These are phyloP conservation scores for Mycalesis mineus DNA, from an alignment of 2,888 invertebrate genomes.

Conservation along the genomic window DNA sequence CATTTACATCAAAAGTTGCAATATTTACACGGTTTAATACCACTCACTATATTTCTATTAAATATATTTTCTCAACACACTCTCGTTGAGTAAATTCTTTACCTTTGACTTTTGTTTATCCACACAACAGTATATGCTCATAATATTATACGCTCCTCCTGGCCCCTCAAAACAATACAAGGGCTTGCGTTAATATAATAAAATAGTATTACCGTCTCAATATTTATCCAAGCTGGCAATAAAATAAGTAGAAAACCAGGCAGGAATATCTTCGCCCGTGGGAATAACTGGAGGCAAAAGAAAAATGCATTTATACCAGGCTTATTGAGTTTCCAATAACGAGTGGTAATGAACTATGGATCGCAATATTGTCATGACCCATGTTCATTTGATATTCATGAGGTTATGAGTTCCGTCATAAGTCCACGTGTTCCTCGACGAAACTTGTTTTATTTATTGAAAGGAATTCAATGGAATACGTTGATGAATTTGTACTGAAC, in stretches of 20 bases:
- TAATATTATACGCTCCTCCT: background rate
- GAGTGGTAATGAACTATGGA: conserved; percentile 54
- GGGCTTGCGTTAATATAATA: conserved; percentile 39
- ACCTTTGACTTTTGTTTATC: too few relatives aligned
- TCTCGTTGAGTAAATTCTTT: too few relatives aligned
- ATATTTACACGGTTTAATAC: too few relatives aligned
- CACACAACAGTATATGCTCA: background rate
- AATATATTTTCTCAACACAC: too few relatives aligned
- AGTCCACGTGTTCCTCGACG: conserved; percentile 35
- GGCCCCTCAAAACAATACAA: conserved; percentile 28
- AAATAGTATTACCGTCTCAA: conserved; percentile 35
- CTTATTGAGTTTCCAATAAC: conserved; percentile 61
- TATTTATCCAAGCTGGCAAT: conserved; percentile 46
- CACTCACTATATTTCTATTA: too few relatives aligned
- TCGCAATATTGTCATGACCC: conserved; percentile 42
- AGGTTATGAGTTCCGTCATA: conserved; percentile 47
- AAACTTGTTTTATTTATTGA: conserved; percentile 36
- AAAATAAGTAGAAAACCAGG: conserved; percentile 41
- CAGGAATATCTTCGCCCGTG: conserved; percentile 32
- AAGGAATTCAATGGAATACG: conserved; percentile 8
- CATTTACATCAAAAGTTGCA: too few relatives aligned
- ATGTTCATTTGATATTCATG: conserved; percentile 60
- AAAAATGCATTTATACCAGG: conserved; percentile 45
- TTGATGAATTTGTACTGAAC: conserved; percentile 10
- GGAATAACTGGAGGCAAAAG: conserved; percentile 40